Conservation (phyloP, 2,113 vertebrate genomes). For the Chlamydotis undulata region DNA sequence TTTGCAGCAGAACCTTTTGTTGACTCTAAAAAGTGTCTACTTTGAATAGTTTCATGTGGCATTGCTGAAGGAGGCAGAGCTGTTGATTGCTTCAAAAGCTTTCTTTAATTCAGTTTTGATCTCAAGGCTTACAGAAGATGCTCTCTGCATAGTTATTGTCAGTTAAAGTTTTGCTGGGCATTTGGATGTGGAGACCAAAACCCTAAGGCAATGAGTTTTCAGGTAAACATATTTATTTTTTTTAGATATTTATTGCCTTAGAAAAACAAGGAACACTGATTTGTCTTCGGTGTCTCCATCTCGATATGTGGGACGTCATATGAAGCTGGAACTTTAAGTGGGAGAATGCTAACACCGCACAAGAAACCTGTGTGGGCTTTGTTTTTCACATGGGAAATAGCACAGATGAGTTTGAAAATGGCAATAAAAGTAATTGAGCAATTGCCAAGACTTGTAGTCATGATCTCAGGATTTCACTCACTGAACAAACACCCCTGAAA, state of each 20-base stretch:
- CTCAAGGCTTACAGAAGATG: neutral
- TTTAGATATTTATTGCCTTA: neutral
- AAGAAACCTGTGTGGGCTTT: slow-evolving; percentile 2
- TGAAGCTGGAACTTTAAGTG: neutral
- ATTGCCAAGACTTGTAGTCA: slow-evolving; percentile 25
- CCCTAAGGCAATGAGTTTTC: neutral
- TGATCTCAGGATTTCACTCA: slow-evolving; percentile 17
- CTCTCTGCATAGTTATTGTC: neutral
- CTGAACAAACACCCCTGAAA: slow-evolving; percentile 34
- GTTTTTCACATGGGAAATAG: slow-evolving; percentile 35
- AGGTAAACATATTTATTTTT: neutral
- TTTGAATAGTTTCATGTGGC: neutral
- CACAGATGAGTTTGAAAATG: slow-evolving; percentile 10
- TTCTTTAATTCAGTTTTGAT: neutral
- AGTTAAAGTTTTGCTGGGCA: neutral
- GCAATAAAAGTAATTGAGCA: slow-evolving; percentile 31
- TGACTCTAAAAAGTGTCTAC: neutral
- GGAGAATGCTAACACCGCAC: neutral
- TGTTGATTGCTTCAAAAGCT: neutral
- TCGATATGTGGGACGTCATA: neutral
- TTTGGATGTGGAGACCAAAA: neutral
- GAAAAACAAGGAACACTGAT: neutral
- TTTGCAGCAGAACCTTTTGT: neutral
- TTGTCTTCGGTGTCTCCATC: neutral
- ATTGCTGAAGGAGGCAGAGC: neutral